Evolutionary conservation across 2,888 invertebrate genomes (phyloP).

Genomic region (Nomada ruficornis): DNA sequence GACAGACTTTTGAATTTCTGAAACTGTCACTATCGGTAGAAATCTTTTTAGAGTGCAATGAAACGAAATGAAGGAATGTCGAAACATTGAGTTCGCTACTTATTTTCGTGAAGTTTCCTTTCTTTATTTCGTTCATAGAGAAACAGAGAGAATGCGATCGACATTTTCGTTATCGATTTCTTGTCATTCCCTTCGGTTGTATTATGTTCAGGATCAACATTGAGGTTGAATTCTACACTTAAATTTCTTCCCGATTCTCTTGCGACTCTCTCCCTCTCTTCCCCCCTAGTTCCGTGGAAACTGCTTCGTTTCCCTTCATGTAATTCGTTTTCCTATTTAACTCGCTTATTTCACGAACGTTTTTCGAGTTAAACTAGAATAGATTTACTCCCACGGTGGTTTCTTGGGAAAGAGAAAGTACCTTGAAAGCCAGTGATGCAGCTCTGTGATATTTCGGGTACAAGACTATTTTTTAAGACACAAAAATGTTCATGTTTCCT

Average conservation of each 20-base stretch:
- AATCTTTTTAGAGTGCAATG: no score
- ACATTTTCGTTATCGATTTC: slow-evolving; percentile 28
- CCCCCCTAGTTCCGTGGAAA: background rate
- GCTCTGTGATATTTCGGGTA: background rate
- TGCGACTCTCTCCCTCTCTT: background rate
- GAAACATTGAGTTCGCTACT: no score
- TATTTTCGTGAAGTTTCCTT: no score
- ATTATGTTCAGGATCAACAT: slow-evolving; percentile 36
- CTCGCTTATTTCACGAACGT: slow-evolving; percentile 10
- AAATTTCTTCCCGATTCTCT: slow-evolving; percentile 16
- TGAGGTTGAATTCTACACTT: slow-evolving; percentile 25
- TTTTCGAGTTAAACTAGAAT: background rate
- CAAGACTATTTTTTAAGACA: no score
- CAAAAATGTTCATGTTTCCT: no score
- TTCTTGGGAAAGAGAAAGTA: background rate
- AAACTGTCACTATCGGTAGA: no score
- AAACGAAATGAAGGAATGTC: no score
- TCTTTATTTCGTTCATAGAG: slow-evolving; percentile 20
- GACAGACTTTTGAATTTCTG: no score
- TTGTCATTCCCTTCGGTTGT: slow-evolving; percentile 7
- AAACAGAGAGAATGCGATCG: background rate
- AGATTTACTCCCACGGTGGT: background rate
- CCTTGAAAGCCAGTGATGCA: background rate
- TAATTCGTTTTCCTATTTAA: slow-evolving; percentile 35
- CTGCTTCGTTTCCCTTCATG: slow-evolving; percentile 18